Conservation (phyloP, 2,888 invertebrate species). For the Furcula furcula region DNA sequence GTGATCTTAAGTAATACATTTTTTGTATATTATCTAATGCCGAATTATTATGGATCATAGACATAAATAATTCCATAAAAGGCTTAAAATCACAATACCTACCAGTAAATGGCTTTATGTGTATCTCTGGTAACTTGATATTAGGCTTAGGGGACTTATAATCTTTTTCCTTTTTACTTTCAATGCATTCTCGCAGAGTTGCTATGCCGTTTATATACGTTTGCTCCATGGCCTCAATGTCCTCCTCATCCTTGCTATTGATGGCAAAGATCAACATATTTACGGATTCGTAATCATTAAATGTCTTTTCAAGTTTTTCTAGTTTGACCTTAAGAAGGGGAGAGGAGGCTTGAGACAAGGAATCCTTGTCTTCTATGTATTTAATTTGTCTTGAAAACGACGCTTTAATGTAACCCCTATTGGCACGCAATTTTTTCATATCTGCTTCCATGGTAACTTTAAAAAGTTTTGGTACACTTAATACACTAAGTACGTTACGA, state of each 20-base stretch:
- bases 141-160: background rate
- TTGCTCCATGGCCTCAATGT: too few species aligned
- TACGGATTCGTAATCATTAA: background rate
- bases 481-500: too few species aligned
- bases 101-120: conserved; percentile 9
- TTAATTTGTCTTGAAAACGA: background rate
- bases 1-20: background rate
- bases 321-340: background rate
- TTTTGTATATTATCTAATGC: background rate
- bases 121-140: conserved; percentile 5
- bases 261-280: background rate
- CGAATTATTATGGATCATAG: background rate
- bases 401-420: background rate
- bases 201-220: background rate
- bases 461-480: too few species aligned
- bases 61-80: conserved; percentile 9
- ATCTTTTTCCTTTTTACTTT: too few species aligned
- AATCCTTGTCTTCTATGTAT: background rate
- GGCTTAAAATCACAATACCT: conserved; percentile 11
- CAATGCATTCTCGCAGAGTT: too few species aligned
- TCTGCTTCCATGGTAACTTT: too few species aligned
- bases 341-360: background rate
- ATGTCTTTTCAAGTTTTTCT: background rate
- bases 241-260: too few species aligned
- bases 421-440: background rate